Conservation (phyloP, 2,797 vertebrate genomes). For the Mycteria americana region DNA sequence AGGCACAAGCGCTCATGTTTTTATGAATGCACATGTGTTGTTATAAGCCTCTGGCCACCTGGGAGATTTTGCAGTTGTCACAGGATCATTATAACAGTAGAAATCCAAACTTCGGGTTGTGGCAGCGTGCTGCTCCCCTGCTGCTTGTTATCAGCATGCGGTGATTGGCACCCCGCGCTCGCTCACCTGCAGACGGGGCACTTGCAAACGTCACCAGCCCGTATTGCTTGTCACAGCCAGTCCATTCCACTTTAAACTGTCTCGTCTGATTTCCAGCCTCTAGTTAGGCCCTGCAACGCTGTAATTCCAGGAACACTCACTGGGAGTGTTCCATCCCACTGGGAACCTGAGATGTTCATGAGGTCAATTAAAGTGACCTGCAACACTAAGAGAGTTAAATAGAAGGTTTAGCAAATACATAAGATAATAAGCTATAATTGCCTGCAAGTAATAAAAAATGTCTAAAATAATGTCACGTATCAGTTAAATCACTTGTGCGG, state of each 20-base stretch:
- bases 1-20: not conserved
- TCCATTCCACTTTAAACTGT: not conserved
- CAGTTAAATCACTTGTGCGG: not conserved
- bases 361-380: not conserved
- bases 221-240: not conserved
- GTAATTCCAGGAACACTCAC: not conserved
- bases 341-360: not conserved
- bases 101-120: not conserved
- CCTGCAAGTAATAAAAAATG: not conserved
- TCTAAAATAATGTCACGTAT: not conserved
- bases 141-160: accelerated
- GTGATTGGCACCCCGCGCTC: not conserved
- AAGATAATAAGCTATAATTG: not conserved
- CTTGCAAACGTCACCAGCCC: accelerated
- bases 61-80: not conserved
- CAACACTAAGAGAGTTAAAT: not conserved
- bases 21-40: not conserved
- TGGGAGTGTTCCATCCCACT: not conserved
- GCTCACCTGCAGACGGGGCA: not conserved
- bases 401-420: not conserved
- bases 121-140: not conserved
- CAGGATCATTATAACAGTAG: not conserved
- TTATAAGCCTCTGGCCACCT: not conserved
- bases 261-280: not conserved
- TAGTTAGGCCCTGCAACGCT: not conserved